Base-by-base conservation (phyloP, 2,797 vertebrate species). In the Pachyuromys duprasi region DNA sequence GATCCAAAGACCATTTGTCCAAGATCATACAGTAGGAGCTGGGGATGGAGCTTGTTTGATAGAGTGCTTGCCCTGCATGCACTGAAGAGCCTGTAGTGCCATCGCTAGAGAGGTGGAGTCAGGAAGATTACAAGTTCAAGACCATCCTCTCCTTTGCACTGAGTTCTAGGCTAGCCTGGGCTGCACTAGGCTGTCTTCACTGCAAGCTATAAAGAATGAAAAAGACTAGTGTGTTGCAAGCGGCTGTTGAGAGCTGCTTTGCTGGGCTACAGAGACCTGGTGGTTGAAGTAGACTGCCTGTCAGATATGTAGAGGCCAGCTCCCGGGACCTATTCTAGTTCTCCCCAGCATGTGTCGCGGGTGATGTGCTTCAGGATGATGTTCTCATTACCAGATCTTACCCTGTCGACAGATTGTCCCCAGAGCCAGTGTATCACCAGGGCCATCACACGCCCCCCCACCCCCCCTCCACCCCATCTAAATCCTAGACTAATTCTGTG, bases 291-390 rank as follows among this genome's bases (percentile, higher is more conserved):
- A 57, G 57, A 67, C 26, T 31, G 1, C 28, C 3, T 20, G 49
- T 5, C 36, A 28, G 28, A 45, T 15, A 3, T 33, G 22, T n/a
- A 49, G 8, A 49, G 49, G 49, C 49, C 31, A 39, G 2, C 60
- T 70, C 31, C 74, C 49, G 45, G 65, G 26, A 89, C 31, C n/a
- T 78, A 20, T 75, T 55, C 18, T 22, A 31, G 4, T 42, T 22
- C n/a, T 0, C 8, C 9, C 8, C n/a, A 36, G n/a, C 79, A 13
- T 45, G 33, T 15, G 42, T n/a, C n/a, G 2, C 1, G 11, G 67
- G 36, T 12, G 33, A 45, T 36, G 22, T 53, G 55, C 42, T 65
- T 55, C n/a, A n/a, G 45, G 14, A 42, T 74, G 55, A 14, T 18
- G 28, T 55, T 55, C 2, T 82, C 28, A 65, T n/a, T 57, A n/a